Conservation (phyloP, 1,140 invertebrate genomes). For the Homarus americanus region DNA sequence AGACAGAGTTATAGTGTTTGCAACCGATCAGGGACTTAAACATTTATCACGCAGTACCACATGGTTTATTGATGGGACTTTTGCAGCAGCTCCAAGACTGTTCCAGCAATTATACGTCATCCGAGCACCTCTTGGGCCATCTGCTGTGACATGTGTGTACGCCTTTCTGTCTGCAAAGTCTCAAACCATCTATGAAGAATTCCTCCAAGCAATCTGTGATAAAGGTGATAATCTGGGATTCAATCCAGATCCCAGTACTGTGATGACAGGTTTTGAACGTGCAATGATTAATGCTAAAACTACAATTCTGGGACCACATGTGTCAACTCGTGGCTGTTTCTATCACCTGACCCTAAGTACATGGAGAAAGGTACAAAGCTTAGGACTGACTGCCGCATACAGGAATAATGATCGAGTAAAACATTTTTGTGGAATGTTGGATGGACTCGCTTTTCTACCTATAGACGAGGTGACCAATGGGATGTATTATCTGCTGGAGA, state of each 20-base stretch:
- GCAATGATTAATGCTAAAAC: too few relatives aligned
- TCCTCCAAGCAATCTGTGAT: constrained; percentile 20
- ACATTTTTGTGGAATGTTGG: constrained; percentile 37
- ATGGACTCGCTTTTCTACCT: constrained; percentile 33
- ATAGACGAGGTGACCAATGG: constrained; percentile 12
- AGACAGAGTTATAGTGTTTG: constrained; percentile 24
- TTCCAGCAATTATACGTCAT: constrained; percentile 37
- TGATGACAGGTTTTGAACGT: too few relatives aligned
- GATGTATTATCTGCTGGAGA: constrained; percentile 10
- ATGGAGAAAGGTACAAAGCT: constrained; percentile 14
- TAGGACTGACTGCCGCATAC: neutral
- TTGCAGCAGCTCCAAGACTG: constrained; percentile 48
- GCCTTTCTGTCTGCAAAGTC: constrained; percentile 44
- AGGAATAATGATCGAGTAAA: constrained; percentile 17
- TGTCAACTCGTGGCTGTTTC: too few relatives aligned
- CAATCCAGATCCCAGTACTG: too few relatives aligned
- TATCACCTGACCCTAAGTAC: constrained; percentile 4
- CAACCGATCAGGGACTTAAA: neutral
- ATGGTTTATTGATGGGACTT: constrained; percentile 26
- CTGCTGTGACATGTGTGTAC: constrained; percentile 29
- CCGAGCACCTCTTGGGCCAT: constrained; percentile 53
- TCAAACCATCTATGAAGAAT: constrained; percentile 18
- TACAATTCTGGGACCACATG: too few relatives aligned
- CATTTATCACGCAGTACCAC: constrained; percentile 9
- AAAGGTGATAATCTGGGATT: constrained; percentile 39